Base-by-base conservation (phyloP, 2,888 invertebrate genomes). In the Syrphus vitripennis region DNA sequence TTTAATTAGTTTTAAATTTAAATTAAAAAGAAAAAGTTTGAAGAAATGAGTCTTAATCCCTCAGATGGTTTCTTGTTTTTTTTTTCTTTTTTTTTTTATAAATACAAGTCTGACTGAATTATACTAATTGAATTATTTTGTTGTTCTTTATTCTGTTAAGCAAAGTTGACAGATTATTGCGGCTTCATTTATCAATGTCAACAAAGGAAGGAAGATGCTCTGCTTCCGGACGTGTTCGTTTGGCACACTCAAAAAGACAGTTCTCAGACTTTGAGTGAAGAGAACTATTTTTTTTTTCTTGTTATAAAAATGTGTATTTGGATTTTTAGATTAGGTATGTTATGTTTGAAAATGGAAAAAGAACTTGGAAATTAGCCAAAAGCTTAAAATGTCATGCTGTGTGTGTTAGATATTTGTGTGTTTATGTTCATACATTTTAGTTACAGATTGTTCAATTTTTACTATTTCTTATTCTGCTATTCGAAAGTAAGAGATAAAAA, bases 1-100 rank as follows among this genome's bases (percentile, higher is more conserved):
- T 63, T 71, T 53, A 72, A 72, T 72, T 63, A 45, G 78, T 63
- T 78, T 79, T 24, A 26, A 63, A 61, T 14, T n/a, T 14, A 42
- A 31, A n/a, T 31, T 2, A 45, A 14, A 34, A 7, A 45, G 19
- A 45, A 2, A 16, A 55, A 16, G 4, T 29, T 63, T 34, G 9
- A 55, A 31, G 40, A 42, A 63, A 53, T 48, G 5, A 61, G 2
- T 50, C 37, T 21, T 6, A 19, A 4, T 4, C 10, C n/a, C 4
- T 31, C 21, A 19, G n/a, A 31, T 29, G 14, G 29, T 34, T 14
- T 37, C 9, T 34, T 21, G 14, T 37, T 37, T 7, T 59, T 14
- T 12, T 31, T 34, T 34, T 14, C 6, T 31, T 34, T 34, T 59
- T 57, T 10, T 12, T 31, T 29, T 1, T 21, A 7, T 16, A 19